Evolutionary conservation across 2,797 vertebrate species (phyloP).

Genomic region (Tragelaphus oryx): DNA sequence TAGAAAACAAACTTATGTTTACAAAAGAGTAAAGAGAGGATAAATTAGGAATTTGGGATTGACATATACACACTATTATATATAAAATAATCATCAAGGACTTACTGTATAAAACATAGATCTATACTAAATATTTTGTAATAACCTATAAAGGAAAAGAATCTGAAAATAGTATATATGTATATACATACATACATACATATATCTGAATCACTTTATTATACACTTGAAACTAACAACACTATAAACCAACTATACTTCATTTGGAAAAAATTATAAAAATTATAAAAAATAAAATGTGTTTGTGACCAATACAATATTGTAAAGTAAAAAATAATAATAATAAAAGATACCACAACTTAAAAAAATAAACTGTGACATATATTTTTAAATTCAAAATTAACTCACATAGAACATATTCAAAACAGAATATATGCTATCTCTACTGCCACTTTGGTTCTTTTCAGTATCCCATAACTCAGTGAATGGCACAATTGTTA

Average conservation of each 20-base stretch:
- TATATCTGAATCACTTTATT: background rate
- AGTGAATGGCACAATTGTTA: background rate
- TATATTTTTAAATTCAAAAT: background rate
- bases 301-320: too few relatives aligned
- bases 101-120: background rate
- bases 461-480: background rate
- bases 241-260: background rate
- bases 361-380: background rate
- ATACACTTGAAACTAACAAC: background rate
- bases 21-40: background rate
- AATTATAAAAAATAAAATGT: background rate
- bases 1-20: background rate
- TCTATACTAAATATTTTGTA: background rate
- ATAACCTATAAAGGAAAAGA: background rate
- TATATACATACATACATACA: background rate
- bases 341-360: too few relatives aligned
- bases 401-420: background rate
- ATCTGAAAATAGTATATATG: background rate
- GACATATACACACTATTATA: background rate
- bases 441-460: background rate
- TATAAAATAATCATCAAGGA: background rate
- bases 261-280: background rate
- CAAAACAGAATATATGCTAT: background rate
- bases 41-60: background rate
- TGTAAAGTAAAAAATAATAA: too few relatives aligned